Percentiles rank a stretch among this genome's conserved stretches.
phyloP scores from a whole-genome alignment of 2,888 invertebrate genomes.

The Desoria tigrina region DNA sequence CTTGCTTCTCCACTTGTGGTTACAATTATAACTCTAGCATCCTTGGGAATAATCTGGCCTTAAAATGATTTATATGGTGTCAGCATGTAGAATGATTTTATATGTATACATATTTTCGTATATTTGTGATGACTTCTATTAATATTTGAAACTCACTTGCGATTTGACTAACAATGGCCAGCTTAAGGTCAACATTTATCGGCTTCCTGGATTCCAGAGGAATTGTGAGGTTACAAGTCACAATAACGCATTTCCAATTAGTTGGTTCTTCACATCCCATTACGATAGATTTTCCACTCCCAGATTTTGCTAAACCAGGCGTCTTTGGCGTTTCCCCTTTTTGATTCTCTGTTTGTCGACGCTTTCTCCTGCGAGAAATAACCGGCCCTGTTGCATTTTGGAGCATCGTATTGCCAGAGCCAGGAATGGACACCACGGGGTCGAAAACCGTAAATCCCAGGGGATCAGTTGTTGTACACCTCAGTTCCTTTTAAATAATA shows the following conservation, averaged over 20 bases:
- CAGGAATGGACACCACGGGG: too few species aligned
- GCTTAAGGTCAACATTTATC: background rate
- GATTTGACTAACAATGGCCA: background rate
- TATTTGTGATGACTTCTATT: background rate
- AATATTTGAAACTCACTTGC: slow-evolving; percentile 2
- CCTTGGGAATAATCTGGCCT: background rate
- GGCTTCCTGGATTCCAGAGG: background rate
- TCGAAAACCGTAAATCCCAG: too few species aligned
- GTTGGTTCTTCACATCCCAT: background rate
- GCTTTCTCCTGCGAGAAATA: background rate
- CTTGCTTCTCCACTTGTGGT: background rate
- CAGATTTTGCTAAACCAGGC: too few species aligned
- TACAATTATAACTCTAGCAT: background rate
- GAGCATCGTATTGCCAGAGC: too few species aligned
- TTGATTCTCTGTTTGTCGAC: background rate
- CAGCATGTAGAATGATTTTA: background rate
- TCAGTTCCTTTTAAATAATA: too few species aligned
- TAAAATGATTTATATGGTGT: background rate
- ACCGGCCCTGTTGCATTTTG: too few species aligned
- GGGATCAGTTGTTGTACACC: too few species aligned
- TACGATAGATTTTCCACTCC: too few species aligned
- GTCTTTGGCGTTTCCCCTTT: background rate
- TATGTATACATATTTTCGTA: too few species aligned
- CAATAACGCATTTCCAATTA: slow-evolving; percentile 11
- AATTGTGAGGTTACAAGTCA: background rate